Conservation (phyloP, 2,797 vertebrate genomes). For the Peromyscus eremicus region DNA sequence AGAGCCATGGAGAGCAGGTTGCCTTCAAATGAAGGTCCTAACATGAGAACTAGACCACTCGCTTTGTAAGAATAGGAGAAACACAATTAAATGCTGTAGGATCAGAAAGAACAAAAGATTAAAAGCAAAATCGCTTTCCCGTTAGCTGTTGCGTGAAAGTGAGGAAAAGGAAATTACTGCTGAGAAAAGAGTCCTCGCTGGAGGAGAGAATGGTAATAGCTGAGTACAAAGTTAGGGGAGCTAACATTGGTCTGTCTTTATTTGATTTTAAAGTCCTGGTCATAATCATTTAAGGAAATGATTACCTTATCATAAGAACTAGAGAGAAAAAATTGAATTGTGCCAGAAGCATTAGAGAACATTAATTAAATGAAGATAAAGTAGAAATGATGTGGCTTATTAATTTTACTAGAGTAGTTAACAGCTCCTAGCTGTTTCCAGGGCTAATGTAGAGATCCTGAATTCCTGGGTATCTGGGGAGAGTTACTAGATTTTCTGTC, state of each 20-base stretch:
- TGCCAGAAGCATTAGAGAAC: neutral
- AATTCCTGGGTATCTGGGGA: neutral
- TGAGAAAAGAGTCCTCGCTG: neutral
- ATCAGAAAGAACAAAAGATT: neutral
- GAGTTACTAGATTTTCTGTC: constrained; percentile 54
- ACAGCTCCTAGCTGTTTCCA: constrained; percentile 30
- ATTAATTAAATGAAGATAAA: constrained; percentile 37
- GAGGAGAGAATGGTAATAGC: neutral
- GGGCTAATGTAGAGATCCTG: neutral
- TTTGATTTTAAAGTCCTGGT: constrained; percentile 29
- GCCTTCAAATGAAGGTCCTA: constrained; percentile 6
- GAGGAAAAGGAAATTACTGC: neutral
- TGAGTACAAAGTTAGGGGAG: neutral
- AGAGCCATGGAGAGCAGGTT: neutral
- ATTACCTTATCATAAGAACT: neutral
- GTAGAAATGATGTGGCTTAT: neutral
- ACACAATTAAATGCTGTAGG: neutral
- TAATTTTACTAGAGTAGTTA: constrained; percentile 51
- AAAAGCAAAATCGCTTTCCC: neutral
- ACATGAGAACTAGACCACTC: neutral
- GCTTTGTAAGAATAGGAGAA: neutral
- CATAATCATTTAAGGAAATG: neutral
- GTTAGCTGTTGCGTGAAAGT: neutral
- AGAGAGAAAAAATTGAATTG: neutral
- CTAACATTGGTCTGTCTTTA: constrained; percentile 4